Conservation (phyloP, 2,888 invertebrate species). For the Ametastegia equiseti region DNA sequence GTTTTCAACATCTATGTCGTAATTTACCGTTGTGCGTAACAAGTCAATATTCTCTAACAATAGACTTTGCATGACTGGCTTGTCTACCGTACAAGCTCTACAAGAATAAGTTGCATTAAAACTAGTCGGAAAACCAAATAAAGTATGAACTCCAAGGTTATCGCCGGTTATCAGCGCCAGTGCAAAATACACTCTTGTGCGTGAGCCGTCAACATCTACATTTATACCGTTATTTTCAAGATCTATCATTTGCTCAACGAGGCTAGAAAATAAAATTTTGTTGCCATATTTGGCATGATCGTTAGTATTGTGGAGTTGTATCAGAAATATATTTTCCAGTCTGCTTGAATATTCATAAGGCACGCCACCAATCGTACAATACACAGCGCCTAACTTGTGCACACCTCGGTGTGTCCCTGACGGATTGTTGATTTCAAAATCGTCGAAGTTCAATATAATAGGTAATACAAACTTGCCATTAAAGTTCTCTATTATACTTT, state of each 20-base stretch:
- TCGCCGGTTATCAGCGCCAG: not conserved
- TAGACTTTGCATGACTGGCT: not conserved
- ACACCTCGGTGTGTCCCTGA: slow-evolving; percentile 52
- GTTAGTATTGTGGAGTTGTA: slow-evolving; percentile 53
- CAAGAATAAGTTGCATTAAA: not conserved
- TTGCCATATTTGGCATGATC: not conserved
- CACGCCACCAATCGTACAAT: slow-evolving; percentile 52
- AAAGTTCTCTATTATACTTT: slow-evolving; percentile 47
- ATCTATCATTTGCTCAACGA: not conserved
- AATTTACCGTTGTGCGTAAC: not conserved
- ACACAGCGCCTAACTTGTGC: slow-evolving; percentile 57
- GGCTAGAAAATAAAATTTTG: not conserved
- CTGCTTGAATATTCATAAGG: slow-evolving; percentile 51
- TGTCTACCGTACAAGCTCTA: not conserved
- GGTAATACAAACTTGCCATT: slow-evolving; percentile 49
- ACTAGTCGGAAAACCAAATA: not conserved
- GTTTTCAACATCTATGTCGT: not conserved
- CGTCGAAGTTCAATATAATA: slow-evolving; percentile 54
- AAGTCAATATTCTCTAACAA: not conserved
- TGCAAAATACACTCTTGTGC: not conserved
- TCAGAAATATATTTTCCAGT: slow-evolving; percentile 57
- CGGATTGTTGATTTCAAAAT: slow-evolving; percentile 58
- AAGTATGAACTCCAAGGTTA: not conserved
- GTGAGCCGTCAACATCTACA: not conserved
- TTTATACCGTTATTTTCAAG: not conserved